phyloP scores from a whole-genome alignment of 92 coral and sea anemone species.

The Zoanthus gigantus region DNA sequence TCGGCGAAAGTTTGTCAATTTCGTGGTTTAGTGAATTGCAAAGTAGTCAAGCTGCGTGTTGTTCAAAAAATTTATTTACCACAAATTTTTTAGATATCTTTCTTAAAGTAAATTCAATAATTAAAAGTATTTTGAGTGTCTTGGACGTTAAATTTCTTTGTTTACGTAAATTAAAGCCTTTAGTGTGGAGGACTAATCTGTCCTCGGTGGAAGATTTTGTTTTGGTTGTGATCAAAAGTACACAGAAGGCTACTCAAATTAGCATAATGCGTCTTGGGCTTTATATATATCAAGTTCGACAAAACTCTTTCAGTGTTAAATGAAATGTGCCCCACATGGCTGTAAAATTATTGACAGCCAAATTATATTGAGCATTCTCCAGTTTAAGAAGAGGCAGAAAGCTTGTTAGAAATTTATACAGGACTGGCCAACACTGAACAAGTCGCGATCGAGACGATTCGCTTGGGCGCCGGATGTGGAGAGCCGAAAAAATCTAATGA shows the following conservation, averaged over 20 bases:
- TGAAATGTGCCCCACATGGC: neutral
- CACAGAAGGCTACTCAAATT: conserved; percentile 41
- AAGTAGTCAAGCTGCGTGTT: conserved; percentile 38
- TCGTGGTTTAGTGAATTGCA: conserved; percentile 43
- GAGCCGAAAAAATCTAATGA: conserved; percentile 30
- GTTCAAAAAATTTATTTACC: conserved; percentile 27
- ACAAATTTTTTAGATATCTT: neutral
- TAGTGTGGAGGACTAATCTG: conserved; percentile 32
- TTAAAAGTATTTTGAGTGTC: neutral
- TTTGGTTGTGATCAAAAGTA: conserved; percentile 42
- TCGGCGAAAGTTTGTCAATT: conserved; percentile 22
- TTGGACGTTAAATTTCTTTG: neutral
- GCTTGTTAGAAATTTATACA: neutral
- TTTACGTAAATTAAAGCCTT: neutral
- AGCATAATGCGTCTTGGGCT: conserved; percentile 41
- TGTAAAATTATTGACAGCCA: conserved; percentile 23
- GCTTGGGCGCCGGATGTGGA: neutral
- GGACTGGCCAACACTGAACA: neutral
- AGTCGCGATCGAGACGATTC: neutral
- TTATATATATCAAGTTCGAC: conserved; percentile 10
- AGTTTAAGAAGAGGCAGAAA: neutral
- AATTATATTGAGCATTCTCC: neutral
- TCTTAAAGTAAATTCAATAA: conserved; percentile 23
- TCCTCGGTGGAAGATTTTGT: conserved; percentile 37
- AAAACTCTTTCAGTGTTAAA: conserved; percentile 32